These are phyloP conservation scores for Philopotamus ludificatus DNA, from an alignment of 1,140 invertebrate genomes.

Conservation along the genomic window DNA sequence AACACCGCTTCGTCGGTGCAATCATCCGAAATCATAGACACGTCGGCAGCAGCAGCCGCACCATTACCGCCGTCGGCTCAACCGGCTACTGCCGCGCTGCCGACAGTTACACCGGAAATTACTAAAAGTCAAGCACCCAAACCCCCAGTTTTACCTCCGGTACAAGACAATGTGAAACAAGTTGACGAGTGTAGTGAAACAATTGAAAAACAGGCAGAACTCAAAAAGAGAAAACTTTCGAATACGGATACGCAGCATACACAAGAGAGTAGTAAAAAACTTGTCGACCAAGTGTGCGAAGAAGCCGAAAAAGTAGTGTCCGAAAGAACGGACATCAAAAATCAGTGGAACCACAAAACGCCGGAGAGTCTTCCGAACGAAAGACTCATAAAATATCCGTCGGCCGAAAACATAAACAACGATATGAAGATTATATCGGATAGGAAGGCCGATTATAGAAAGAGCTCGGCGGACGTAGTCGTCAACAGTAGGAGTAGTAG, in stretches of 20 bases:
- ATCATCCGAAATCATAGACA: slow-evolving; percentile 46
- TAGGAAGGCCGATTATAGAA: slow-evolving; percentile 16
- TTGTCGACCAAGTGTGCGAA: slow-evolving; percentile 48
- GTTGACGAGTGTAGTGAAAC: neutral
- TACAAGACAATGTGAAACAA: slow-evolving; percentile 10
- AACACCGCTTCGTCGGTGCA: slow-evolving; percentile 46
- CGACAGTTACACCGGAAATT: slow-evolving; percentile 19
- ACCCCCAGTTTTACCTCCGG: slow-evolving; percentile 16
- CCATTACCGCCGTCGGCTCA: slow-evolving; percentile 47
- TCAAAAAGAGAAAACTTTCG: slow-evolving; percentile 5
- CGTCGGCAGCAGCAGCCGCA: slow-evolving; percentile 54
- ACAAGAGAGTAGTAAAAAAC: slow-evolving; percentile 23
- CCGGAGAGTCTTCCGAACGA: neutral
- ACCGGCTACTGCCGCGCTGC: slow-evolving; percentile 41
- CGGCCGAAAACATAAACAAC: slow-evolving; percentile 21
- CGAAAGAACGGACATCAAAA: slow-evolving; percentile 30
- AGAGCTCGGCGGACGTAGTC: slow-evolving; percentile 16
- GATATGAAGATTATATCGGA: slow-evolving; percentile 11
- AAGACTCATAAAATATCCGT: slow-evolving; percentile 25
- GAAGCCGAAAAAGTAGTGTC: slow-evolving; percentile 52
- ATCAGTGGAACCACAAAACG: neutral
- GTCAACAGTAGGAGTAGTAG: slow-evolving; percentile 15
- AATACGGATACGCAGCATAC: slow-evolving; percentile 27
- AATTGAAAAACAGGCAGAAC: neutral
- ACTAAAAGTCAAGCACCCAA: slow-evolving; percentile 36